Conservation (phyloP, 2,113 vertebrate genomes). For the Xiphias gladius region DNA sequence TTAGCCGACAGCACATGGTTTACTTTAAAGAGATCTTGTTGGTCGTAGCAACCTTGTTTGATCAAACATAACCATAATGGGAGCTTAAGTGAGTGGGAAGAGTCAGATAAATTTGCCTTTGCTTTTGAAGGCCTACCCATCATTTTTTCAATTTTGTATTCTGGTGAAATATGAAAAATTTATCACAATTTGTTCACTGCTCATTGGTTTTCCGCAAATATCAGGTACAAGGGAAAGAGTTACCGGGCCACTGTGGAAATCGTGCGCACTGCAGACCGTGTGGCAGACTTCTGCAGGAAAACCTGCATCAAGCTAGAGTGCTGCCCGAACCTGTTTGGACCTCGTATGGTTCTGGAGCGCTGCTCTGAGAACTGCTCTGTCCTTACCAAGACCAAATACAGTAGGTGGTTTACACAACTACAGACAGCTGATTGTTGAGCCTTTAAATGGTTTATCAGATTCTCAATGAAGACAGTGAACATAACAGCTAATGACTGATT, state of each 20-base stretch:
- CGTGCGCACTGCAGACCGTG: slow-evolving; percentile 94
- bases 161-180: not conserved
- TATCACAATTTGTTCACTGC: not conserved
- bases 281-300: slow-evolving; percentile 96
- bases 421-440: not conserved
- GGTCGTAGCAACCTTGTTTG: not conserved
- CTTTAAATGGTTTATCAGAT: slow-evolving; percentile 5
- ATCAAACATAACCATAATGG: not conserved
- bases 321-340: slow-evolving; percentile 97
- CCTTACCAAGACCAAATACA: slow-evolving; percentile 99
- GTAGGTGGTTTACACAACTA: slow-evolving; percentile 82
- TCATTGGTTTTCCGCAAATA: slow-evolving; percentile 24
- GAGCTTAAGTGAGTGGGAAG: not conserved
- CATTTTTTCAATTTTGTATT: not conserved
- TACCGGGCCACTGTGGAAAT: slow-evolving; percentile 97
- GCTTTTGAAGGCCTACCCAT: not conserved
- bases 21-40: not conserved
- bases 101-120: not conserved
- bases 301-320: slow-evolving; percentile 97
- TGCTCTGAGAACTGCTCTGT: slow-evolving; percentile 98
- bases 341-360: slow-evolving; percentile 94
- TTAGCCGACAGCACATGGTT: not conserved
- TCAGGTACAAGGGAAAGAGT: slow-evolving; percentile 97
- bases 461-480: not conserved
- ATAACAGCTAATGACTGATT: not conserved